phyloP scores from a whole-genome alignment of 2,797 vertebrate genomes.

The Squalus acanthias region DNA sequence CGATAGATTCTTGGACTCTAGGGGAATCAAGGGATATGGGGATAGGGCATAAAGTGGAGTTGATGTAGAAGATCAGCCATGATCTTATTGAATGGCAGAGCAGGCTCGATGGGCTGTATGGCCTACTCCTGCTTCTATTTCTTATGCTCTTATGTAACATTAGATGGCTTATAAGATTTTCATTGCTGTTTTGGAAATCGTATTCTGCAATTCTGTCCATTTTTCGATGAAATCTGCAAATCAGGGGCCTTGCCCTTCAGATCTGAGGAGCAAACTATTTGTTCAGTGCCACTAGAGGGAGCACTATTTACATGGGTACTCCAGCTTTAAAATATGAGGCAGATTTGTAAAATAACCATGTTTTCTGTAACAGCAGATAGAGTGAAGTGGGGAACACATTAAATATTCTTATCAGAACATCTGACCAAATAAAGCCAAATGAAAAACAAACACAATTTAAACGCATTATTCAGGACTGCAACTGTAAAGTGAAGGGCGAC shows the following conservation, averaged over 20 bases:
- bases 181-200: neutral
- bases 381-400: neutral
- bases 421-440: slow-evolving; percentile 30
- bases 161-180: neutral
- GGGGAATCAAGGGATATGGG: too few relatives aligned
- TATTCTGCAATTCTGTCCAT: neutral
- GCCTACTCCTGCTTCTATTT: too few relatives aligned
- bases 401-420: slow-evolving; percentile 10
- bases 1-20: too few relatives aligned
- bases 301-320: neutral
- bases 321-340: neutral
- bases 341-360: slow-evolving; percentile 19
- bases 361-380: neutral
- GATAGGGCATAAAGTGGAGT: too few relatives aligned
- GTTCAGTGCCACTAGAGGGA: slow-evolving; percentile 19
- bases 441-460: slow-evolving; percentile 9
- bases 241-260: neutral
- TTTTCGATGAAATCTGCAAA: neutral
- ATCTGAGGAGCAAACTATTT: neutral
- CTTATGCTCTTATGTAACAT: neutral
- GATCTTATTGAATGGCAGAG: too few relatives aligned
- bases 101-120: too few relatives aligned
- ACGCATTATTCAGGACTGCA: slow-evolving; percentile 5
- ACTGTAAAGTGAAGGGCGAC: neutral
- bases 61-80: too few relatives aligned